These are phyloP conservation scores for Lymantria dispar DNA, from an alignment of 2,888 invertebrate species.

Conservation along the genomic window DNA sequence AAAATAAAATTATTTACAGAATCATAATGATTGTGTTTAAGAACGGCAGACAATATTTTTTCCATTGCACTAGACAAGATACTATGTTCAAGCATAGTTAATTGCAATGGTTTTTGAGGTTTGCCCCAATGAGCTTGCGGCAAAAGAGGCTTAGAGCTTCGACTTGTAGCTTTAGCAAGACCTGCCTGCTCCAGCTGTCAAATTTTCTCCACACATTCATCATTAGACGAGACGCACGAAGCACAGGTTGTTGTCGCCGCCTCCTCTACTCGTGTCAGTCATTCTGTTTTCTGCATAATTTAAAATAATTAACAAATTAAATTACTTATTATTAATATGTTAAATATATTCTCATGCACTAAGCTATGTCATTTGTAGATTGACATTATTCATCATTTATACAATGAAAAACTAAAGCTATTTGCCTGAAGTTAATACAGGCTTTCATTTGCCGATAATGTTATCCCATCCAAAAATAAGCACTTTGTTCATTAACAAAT, in stretches of 20 bases:
- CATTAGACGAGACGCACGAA: not conserved
- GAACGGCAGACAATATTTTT: slow-evolving; percentile 87
- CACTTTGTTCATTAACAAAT: too few relatives aligned
- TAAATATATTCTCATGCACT: too few relatives aligned
- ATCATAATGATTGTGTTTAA: slow-evolving; percentile 93
- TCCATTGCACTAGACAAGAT: slow-evolving; percentile 84
- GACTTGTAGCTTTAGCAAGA: slow-evolving; percentile 44
- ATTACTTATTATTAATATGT: too few relatives aligned
- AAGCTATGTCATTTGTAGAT: too few relatives aligned
- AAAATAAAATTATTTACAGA: slow-evolving; percentile 91
- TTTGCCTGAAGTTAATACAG: too few relatives aligned
- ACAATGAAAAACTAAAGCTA: too few relatives aligned
- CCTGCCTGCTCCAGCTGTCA: slow-evolving; percentile 88
- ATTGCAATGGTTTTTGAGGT: slow-evolving; percentile 17
- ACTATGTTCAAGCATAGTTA: slow-evolving; percentile 84
- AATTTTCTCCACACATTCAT: slow-evolving; percentile 70
- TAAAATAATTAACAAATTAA: too few relatives aligned
- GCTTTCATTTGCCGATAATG: too few relatives aligned
- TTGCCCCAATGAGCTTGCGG: slow-evolving; percentile 83
- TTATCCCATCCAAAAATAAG: too few relatives aligned
- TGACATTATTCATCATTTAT: too few relatives aligned
- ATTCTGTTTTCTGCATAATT: not conserved
- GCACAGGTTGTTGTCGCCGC: slow-evolving; percentile 57
- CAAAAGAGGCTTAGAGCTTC: slow-evolving; percentile 81
- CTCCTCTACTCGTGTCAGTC: slow-evolving; percentile 38